Percentiles rank a stretch among this genome's conserved stretches.
These are phyloP conservation scores for Lysandra coridon DNA, from an alignment of 2,888 invertebrate species.

Conservation along the genomic window DNA sequence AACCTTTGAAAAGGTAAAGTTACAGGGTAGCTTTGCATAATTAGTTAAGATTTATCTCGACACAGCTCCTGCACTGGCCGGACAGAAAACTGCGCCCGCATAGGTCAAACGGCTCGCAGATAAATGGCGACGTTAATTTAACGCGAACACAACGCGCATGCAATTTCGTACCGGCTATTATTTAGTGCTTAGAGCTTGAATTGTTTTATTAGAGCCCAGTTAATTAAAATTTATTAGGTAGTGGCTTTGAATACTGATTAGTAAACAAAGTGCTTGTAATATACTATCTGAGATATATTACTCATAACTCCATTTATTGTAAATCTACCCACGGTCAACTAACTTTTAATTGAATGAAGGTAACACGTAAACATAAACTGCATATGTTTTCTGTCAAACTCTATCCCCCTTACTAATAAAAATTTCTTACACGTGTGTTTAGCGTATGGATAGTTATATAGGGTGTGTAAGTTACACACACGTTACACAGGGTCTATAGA, in stretches of 20 bases:
- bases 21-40: background rate
- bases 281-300: background rate
- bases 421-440: too few species aligned
- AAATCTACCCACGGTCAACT: too few species aligned
- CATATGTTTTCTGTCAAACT: too few species aligned
- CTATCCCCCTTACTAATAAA: too few species aligned
- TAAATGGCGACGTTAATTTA: slow-evolving; percentile 16
- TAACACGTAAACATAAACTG: too few species aligned
- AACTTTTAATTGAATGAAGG: too few species aligned
- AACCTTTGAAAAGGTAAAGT: background rate
- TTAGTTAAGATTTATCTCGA: slow-evolving; percentile 10
- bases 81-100: background rate
- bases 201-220: background rate
- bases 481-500: too few species aligned
- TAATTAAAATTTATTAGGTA: slow-evolving; percentile 14
- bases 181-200: background rate
- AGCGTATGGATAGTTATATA: too few species aligned
- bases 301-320: too few species aligned
- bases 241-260: background rate
- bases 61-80: background rate
- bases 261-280: background rate
- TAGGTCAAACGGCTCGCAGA: slow-evolving; percentile 17
- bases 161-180: slow-evolving; percentile 2
- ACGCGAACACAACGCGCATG: slow-evolving; percentile 2
- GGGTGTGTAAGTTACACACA: too few species aligned